A percentile compares a stretch with the other conserved stretches of the same genome.
These are phyloP conservation scores for roundworm (Caenorhabditis elegans) DNA, from an alignment of 1,140 invertebrate species.

Conservation along the genomic window DNA sequence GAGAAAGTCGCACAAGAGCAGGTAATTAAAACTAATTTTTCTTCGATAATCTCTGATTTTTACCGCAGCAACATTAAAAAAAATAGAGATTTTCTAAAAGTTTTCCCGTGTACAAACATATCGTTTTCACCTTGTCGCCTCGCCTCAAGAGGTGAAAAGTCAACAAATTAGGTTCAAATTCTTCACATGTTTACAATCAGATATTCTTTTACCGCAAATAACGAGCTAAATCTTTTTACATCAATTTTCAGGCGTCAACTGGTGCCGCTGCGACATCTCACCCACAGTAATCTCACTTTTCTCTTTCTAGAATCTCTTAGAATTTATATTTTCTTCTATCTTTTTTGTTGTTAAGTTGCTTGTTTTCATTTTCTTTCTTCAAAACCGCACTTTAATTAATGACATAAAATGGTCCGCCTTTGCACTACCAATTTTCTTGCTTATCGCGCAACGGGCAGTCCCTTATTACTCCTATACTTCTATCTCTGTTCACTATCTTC, in stretches of 20 bases:
- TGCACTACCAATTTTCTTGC: neutral
- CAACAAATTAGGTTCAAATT: slow-evolving; percentile 19
- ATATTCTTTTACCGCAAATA: neutral
- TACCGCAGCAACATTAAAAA: neutral
- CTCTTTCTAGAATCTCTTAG: neutral
- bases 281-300: neutral
- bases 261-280: neutral
- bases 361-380: neutral
- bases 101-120: neutral
- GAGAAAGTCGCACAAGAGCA: neutral
- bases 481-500: neutral
- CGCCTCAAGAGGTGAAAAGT: slow-evolving; percentile 6
- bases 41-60: too few relatives aligned
- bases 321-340: neutral
- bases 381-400: neutral
- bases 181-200: slow-evolving; percentile 1
- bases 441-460: neutral
- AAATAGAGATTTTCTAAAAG: neutral
- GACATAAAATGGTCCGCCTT: neutral
- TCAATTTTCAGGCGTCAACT: neutral
- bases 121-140: neutral
- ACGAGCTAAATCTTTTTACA: neutral
- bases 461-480: neutral
- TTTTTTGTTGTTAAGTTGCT: neutral
- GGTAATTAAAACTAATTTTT: too few relatives aligned